Evolutionary conservation across 2,797 vertebrate genomes (phyloP).

Genomic region (Falco naumanni): DNA sequence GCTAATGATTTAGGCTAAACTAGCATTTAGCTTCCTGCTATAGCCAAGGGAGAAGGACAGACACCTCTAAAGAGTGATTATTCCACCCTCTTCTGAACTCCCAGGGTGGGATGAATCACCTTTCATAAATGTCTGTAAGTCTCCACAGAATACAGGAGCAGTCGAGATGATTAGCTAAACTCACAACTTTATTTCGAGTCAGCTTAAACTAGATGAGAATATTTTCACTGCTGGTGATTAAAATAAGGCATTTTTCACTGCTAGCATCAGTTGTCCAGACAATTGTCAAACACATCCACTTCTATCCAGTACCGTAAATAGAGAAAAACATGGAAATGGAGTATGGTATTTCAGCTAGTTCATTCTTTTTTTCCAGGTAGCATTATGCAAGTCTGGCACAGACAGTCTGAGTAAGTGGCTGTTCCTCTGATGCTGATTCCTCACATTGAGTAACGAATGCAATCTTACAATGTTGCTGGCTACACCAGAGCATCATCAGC

Average conservation of each 20-base stretch:
- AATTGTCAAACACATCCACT: neutral
- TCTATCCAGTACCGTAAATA: neutral
- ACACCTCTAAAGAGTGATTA: conserved; percentile 15
- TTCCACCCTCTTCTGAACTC: neutral
- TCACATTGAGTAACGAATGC: neutral
- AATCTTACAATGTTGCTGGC: neutral
- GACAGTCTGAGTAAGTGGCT: neutral
- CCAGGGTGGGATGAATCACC: neutral
- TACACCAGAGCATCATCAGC: neutral
- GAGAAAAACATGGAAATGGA: neutral
- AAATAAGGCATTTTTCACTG: neutral
- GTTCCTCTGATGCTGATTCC: neutral
- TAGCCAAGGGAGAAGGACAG: conserved; percentile 8
- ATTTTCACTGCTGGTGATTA: neutral
- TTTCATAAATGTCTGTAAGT: neutral
- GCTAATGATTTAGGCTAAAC: conserved; percentile 12
- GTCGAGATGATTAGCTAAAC: neutral
- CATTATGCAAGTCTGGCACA: neutral
- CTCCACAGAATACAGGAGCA: neutral
- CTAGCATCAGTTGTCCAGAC: neutral
- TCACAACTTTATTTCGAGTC: neutral
- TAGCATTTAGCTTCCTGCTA: neutral
- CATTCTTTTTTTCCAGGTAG: neutral
- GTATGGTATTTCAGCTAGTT: neutral
- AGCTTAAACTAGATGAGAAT: neutral